Evolutionary conservation across 2,113 vertebrate species (phyloP).

Genomic region (Notothenia rossii): DNA sequence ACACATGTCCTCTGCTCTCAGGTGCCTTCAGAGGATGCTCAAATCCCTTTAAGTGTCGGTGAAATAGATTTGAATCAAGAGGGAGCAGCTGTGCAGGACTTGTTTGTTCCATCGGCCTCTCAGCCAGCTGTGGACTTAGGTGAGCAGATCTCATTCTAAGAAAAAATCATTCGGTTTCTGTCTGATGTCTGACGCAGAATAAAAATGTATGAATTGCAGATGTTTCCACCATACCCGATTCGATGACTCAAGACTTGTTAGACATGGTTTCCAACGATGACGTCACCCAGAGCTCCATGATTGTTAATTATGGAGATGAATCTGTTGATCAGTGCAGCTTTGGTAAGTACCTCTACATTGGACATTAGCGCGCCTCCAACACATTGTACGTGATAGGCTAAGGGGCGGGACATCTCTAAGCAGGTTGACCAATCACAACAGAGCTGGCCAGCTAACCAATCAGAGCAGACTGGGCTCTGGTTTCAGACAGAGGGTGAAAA

Average conservation of each 20-base stretch:
- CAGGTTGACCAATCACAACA: too few species aligned
- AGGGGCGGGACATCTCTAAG: too few species aligned
- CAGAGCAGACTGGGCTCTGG: too few species aligned
- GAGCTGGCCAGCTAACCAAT: too few species aligned
- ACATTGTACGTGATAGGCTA: too few species aligned
- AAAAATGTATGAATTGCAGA: constrained; percentile 48
- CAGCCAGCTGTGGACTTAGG: constrained; percentile 89
- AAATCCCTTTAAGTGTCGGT: constrained; percentile 54
- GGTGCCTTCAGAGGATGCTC: constrained; percentile 82
- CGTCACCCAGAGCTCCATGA: constrained; percentile 59
- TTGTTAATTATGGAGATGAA: constrained; percentile 63
- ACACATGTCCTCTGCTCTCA: constrained; percentile 49
- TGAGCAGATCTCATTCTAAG: constrained; percentile 52
- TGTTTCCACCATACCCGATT: constrained; percentile 81
- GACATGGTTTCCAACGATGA: constrained; percentile 71
- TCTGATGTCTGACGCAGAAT: background rate
- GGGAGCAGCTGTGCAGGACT: constrained; percentile 68
- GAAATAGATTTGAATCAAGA: constrained; percentile 50
- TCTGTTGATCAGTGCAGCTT: constrained; percentile 56
- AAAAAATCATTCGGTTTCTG: background rate
- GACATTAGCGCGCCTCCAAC: too few species aligned
- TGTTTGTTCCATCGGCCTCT: constrained; percentile 84
- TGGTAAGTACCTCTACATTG: constrained; percentile 47
- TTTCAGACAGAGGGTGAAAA: too few species aligned
- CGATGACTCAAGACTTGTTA: constrained; percentile 78